Evolutionary conservation across 2,797 vertebrate species (phyloP), one percentile per base, ranked within the genome.

Genomic region (Falco rusticolus): DNA sequence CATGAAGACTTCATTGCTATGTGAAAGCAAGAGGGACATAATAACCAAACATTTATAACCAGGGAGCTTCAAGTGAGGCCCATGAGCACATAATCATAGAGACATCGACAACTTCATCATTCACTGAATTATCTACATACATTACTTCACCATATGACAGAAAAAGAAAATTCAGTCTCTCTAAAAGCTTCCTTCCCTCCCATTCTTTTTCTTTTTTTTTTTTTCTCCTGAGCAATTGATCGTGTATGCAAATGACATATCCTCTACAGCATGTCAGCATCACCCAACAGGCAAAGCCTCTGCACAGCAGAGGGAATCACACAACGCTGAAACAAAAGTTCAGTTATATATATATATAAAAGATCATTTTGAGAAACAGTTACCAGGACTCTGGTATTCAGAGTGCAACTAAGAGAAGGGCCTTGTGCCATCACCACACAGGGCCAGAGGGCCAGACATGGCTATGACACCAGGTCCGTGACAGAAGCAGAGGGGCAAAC

Each of bases 401-500:
- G 5, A 45, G n/a, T 0, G 5, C 6, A n/a, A 9, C 21, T 5
- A 47, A 16, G 50, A 65, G 45, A 66, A 69, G 21, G 13, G 31
- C 21, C 39, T 60, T 6, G 37, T 48, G 26, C 60, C 61, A 7
- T 16, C 48, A 16, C 26, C 29, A 29, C 19, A 33, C 21, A 53
- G 45, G 34, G 34, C 34, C 51, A 50, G 65, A 37, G 15, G 28
- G 43, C 5, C 1, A 85, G 37, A 5, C 28, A 1, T 13, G n/a
- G 24, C 0, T 0, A 0, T 6, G 64, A 43, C 50, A 68, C 31
- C 41, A 47, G 14, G 39, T 53, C 33, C 0, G 0, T 1, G 8
- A 17, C n/a, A 12, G 72, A 37, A 24, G 59, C 50, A 25, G 28
- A 24, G n/a, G 11, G 25, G 2, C 0, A 3, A 48, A 60, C 29